Conservation (phyloP, 2,888 invertebrate species). For the Erebia palarica region DNA sequence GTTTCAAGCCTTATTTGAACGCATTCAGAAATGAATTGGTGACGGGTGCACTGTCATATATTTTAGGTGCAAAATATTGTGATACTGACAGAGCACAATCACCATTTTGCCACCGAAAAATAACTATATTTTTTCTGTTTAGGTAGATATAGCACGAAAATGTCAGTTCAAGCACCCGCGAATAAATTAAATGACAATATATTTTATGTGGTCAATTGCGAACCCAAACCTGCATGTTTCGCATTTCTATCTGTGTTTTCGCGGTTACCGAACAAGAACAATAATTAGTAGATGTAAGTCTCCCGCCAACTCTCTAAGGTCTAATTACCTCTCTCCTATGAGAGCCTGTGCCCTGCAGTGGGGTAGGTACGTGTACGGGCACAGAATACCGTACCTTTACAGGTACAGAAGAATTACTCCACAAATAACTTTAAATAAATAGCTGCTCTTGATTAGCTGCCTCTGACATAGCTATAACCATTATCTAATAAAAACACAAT, state of each 20-base stretch:
- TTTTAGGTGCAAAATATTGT: slow-evolving; percentile 17
- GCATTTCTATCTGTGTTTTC: not conserved
- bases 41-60: slow-evolving; percentile 24
- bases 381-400: no score
- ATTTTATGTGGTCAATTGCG: not conserved
- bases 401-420: no score
- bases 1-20: not conserved
- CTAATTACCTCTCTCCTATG: no score
- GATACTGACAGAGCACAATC: slow-evolving; percentile 5
- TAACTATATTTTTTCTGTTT: not conserved
- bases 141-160: not conserved
- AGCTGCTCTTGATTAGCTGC: no score
- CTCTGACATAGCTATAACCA: no score
- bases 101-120: slow-evolving; percentile 11
- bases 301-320: no score
- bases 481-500: no score
- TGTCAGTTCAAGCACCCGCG: slow-evolving; percentile 5
- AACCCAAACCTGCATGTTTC: not conserved
- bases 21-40: slow-evolving; percentile 13
- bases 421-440: no score
- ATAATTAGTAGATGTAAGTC: no score
- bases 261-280: not conserved
- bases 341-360: no score
- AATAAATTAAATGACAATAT: slow-evolving; percentile 5
- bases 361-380: no score